Conservation (phyloP, 2,797 vertebrate genomes). For the Botia almorhae region DNA sequence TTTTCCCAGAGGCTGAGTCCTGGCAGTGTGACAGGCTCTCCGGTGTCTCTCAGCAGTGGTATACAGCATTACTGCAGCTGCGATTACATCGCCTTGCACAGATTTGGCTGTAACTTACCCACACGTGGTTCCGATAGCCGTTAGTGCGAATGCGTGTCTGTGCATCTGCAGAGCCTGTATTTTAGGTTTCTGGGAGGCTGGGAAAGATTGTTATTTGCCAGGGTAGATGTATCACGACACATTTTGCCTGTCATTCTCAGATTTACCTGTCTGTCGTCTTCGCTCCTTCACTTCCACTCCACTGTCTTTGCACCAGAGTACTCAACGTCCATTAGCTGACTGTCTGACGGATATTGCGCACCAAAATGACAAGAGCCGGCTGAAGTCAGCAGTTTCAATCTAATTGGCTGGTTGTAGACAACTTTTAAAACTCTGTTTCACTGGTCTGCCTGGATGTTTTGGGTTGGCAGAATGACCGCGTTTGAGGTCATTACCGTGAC, state of each 20-base stretch:
- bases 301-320: background rate
- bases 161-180: background rate
- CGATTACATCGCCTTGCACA: background rate
- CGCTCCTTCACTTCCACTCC: background rate
- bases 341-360: background rate
- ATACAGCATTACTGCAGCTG: conserved; percentile 28
- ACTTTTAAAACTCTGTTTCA: background rate
- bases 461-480: background rate
- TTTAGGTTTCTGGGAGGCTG: background rate
- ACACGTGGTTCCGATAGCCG: too few relatives aligned
- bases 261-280: background rate
- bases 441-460: background rate
- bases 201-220: background rate
- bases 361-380: background rate
- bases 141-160: background rate
- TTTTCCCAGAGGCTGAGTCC: conserved; percentile 26
- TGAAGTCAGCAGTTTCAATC: background rate
- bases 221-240: background rate
- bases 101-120: background rate
- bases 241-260: conserved; percentile 8
- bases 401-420: background rate
- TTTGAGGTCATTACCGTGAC: too few relatives aligned
- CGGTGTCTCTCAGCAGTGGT: conserved; percentile 11
- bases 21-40: conserved; percentile 7
- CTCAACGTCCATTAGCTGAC: background rate